Conservation (phyloP, 2,797 vertebrate species). For the Gouania willdenowi region DNA sequence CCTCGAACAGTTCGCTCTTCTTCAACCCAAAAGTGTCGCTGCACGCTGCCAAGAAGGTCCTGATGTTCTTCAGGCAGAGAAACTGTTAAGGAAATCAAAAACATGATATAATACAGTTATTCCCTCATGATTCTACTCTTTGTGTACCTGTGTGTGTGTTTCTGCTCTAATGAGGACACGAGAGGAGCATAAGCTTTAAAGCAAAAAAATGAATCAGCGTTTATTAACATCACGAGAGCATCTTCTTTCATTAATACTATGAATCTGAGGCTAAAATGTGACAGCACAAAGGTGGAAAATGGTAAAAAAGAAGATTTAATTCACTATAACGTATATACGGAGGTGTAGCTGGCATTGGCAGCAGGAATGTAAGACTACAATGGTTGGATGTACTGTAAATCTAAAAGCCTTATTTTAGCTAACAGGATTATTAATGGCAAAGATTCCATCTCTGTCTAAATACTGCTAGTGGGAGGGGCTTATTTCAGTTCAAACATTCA, state of each 20-base stretch:
- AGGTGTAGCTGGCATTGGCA: neutral
- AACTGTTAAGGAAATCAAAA: constrained; percentile 71
- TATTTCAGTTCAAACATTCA: too few relatives aligned
- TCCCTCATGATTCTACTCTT: neutral
- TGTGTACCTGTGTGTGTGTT: neutral
- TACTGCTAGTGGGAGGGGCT: too few relatives aligned
- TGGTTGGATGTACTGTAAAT: too few relatives aligned
- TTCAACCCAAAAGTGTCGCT: constrained; percentile 90
- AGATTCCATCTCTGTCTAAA: too few relatives aligned
- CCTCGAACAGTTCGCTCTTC: constrained; percentile 95
- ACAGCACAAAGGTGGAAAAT: constrained; percentile 5
- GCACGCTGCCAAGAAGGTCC: constrained; percentile 89
- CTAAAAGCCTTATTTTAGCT: too few relatives aligned
- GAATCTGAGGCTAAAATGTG: constrained; percentile 18
- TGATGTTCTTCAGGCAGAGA: constrained; percentile 98
- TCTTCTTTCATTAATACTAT: constrained; percentile 28
- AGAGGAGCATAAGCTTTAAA: constrained; percentile 22
- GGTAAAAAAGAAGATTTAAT: neutral
- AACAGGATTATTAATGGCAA: too few relatives aligned
- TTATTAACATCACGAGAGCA: constrained; percentile 17
- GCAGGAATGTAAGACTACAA: too few relatives aligned
- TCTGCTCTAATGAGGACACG: constrained; percentile 11
- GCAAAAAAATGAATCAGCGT: constrained; percentile 26
- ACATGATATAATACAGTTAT: too few relatives aligned
- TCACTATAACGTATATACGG: neutral